Base-by-base conservation (phyloP, 2,888 invertebrate species). In the Drosophila antonietae region DNA sequence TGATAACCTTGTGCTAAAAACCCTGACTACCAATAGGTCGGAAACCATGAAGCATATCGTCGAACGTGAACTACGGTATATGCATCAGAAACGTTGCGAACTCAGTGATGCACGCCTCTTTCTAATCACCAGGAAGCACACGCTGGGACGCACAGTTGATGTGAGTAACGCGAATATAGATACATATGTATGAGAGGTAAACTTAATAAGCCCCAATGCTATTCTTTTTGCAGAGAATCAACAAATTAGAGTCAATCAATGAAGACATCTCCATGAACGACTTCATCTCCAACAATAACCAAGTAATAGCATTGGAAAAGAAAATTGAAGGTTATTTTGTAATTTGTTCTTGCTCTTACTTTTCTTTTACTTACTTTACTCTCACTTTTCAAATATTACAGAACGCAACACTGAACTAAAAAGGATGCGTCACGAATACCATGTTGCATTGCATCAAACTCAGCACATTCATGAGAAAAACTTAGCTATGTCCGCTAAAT, bases 401-500 rank as follows among this genome's bases (percentile, higher is more conserved):
- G 92, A 92, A 44, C 83, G 90, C 8, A 90, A 84, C 39, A 47
- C 33, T 15, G 92, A 92, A 0, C 43, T 92, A 4, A 82, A 78
- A 14, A 88, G 77, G 31, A 56, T 91, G 2, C 82, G 88, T 1
- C 7, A 35, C 1, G 84, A 79, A 5, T 89, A 87, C 53, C 90
- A 83, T 39, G 71, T 75, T 2, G 86, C 91, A 3, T 59, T 91
- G 8, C 91, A 92, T 53, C 66, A 81, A 4, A 72, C 89, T 20
- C 80, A 90, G 0, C 92, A 92, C 61, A 80, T 88, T n/a, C 88
- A 83, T 3, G 92, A 92, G 64, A 91, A 91, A 64, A 74, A 82
- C 2, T 71, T 74, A 6, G 82, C 89, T 59, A 8, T 90, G 2
- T 52, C 33, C 0, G 72, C 74, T 7, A 81, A 74, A 1, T 46